Evolutionary conservation across 2,797 vertebrate species (phyloP).

Genomic region (Macropus fuliginosus): DNA sequence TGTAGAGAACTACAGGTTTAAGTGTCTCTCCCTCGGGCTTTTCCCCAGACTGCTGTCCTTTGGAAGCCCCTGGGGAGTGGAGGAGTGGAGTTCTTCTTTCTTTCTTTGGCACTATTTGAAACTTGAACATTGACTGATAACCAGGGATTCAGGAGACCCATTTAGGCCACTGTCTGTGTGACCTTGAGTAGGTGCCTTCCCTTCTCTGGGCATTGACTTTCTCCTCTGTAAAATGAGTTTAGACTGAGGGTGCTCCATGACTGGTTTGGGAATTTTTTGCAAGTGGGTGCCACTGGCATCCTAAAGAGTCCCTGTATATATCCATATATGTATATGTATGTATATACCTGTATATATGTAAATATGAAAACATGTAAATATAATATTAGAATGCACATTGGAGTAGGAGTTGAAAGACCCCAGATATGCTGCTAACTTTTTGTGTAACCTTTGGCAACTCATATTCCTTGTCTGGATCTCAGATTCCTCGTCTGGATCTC

Average conservation of each 20-base stretch:
- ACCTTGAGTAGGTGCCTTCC: not conserved
- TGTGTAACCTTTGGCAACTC: not conserved
- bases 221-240: not conserved
- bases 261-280: not conserved
- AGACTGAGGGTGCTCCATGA: not conserved
- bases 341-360: not conserved
- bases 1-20: not conserved
- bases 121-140: not conserved
- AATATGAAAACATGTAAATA: not conserved
- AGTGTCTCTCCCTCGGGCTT: not conserved
- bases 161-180: not conserved
- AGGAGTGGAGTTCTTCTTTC: slow-evolving; percentile 23
- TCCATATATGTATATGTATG: not conserved
- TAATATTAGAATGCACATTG: not conserved
- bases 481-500: not conserved
- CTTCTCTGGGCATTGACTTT: not conserved
- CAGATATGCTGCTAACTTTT: not conserved
- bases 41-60: not conserved
- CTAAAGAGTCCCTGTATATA: not conserved
- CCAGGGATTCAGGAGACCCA: not conserved
- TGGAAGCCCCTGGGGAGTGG: not conserved
- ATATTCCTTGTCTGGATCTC: not conserved
- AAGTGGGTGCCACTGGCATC: not conserved
- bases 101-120: not conserved
- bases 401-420: not conserved